Percentiles rank a stretch among this genome's conserved stretches.
phyloP scores from a whole-genome alignment of 1,140 invertebrate species.

The Drosophila grimshawi region DNA sequence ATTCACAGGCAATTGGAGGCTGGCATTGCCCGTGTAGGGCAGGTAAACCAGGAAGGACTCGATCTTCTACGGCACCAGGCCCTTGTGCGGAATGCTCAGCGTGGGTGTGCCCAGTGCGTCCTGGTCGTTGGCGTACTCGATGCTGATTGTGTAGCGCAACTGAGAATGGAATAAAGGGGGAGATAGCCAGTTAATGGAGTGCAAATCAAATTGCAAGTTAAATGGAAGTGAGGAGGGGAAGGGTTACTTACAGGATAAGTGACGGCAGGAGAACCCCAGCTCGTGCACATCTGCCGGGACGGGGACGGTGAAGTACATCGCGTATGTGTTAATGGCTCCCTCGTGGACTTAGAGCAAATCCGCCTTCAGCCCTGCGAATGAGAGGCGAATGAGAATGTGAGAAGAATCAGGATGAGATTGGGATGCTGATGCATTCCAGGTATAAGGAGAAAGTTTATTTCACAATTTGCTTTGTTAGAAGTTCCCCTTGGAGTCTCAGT shows the following conservation, averaged over 20 bases:
- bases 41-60: constrained; percentile 87
- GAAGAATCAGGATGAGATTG: constrained; percentile 1
- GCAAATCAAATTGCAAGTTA: constrained; percentile 58
- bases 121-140: constrained; percentile 89
- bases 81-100: constrained; percentile 86
- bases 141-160: constrained; percentile 90
- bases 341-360: constrained; percentile 94
- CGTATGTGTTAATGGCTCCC: constrained; percentile 95
- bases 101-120: constrained; percentile 86
- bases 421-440: constrained; percentile 53
- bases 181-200: constrained; percentile 54
- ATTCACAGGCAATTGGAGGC: constrained; percentile 89
- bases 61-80: constrained; percentile 90
- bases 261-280: constrained; percentile 94
- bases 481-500: constrained; percentile 12
- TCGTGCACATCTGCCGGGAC: constrained; percentile 92
- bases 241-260: constrained; percentile 89
- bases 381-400: neutral
- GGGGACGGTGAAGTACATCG: constrained; percentile 93
- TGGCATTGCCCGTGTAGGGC: constrained; percentile 87
- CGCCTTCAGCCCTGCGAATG: constrained; percentile 89
- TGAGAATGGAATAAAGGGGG: constrained; percentile 72
- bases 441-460: constrained; percentile 69
- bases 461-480: constrained; percentile 60
- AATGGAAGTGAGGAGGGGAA: neutral